phyloP scores from a whole-genome alignment of 2,797 vertebrate genomes.

The Buceros bicornis region DNA sequence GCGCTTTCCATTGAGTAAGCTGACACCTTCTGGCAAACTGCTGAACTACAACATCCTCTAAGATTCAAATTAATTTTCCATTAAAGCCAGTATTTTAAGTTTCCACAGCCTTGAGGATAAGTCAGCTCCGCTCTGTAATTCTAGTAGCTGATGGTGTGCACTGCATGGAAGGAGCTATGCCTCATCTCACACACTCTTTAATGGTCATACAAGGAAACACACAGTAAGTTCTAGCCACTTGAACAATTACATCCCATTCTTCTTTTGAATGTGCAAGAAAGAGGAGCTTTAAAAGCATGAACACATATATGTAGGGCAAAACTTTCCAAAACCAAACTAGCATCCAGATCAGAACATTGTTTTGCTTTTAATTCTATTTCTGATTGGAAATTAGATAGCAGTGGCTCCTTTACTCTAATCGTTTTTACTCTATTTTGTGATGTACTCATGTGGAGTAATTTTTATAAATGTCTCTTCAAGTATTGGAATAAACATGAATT shows the following conservation, averaged over 20 bases:
- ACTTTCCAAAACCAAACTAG: background rate
- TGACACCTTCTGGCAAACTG: slow-evolving; percentile 62
- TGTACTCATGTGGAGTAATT: background rate
- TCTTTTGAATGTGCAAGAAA: background rate
- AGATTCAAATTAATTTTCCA: background rate
- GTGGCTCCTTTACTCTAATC: background rate
- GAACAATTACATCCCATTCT: background rate
- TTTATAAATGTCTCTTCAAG: background rate
- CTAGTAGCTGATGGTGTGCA: background rate
- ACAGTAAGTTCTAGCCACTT: background rate
- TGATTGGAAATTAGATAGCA: background rate
- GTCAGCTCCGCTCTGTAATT: background rate
- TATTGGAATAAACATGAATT: background rate
- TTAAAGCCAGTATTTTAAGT: background rate
- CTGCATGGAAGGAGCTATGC: background rate
- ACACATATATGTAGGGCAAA: background rate
- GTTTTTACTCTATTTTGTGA: background rate
- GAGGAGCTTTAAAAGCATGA: background rate
- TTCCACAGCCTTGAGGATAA: background rate
- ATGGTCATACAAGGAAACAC: background rate
- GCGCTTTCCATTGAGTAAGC: slow-evolving; percentile 27
- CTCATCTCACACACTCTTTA: background rate
- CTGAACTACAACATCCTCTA: slow-evolving; percentile 30
- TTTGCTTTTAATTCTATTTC: background rate
- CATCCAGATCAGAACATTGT: background rate